Conservation (phyloP, 2,797 vertebrate species). For the Diceros bicornis region DNA sequence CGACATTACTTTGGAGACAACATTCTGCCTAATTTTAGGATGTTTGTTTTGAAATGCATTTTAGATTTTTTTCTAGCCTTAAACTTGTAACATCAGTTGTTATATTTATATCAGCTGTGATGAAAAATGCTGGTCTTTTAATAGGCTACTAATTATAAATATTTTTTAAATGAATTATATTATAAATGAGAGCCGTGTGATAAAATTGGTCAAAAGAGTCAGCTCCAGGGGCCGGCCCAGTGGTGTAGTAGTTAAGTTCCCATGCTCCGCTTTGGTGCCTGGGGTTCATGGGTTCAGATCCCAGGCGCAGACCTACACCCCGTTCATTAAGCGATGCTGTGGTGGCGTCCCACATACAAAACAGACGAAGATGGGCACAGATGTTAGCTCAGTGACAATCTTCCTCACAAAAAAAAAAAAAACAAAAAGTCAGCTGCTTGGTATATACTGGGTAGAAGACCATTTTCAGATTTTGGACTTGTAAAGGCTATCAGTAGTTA, state of each 20-base stretch:
- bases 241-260: no score
- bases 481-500: not conserved
- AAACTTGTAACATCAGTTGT: not conserved
- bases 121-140: not conserved
- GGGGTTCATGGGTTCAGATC: no score
- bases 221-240: not conserved
- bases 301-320: no score
- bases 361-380: no score
- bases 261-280: no score
- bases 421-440: not conserved
- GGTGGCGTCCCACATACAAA: no score
- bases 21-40: not conserved
- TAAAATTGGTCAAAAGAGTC: not conserved
- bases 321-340: no score
- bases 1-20: not conserved
- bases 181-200: not conserved
- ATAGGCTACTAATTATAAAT: not conserved
- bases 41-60: not conserved
- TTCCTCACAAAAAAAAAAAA: no score
- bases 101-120: not conserved
- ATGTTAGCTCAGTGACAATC: no score
- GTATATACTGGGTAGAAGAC: not conserved
- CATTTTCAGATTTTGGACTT: not conserved
- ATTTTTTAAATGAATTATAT: slow-evolving; percentile 24
- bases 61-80: not conserved